Percentiles rank a stretch among this genome's conserved stretches.
These are phyloP conservation scores for Gymnobelideus leadbeateri DNA, from an alignment of 2,113 vertebrate genomes.

Conservation along the genomic window DNA sequence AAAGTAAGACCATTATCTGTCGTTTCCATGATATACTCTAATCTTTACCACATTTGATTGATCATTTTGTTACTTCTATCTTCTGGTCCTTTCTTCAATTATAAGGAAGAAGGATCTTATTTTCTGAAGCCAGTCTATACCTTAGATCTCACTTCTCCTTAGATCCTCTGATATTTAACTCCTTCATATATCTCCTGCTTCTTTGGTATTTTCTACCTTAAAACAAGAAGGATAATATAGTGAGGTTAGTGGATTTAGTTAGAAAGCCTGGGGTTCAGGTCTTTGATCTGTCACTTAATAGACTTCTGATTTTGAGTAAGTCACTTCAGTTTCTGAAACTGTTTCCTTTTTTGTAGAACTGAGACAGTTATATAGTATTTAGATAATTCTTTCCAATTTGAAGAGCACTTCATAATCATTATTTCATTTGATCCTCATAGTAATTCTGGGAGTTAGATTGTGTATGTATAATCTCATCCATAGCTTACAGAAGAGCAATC, in stretches of 20 bases:
- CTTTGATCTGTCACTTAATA: neutral
- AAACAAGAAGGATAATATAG: neutral
- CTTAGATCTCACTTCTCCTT: neutral
- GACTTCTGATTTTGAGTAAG: neutral
- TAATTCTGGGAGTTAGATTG: neutral
- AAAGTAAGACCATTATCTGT: neutral
- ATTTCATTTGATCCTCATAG: neutral
- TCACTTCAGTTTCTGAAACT: neutral
- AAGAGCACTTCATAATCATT: neutral
- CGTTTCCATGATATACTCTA: slow-evolving; percentile 22
- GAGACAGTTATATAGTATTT: neutral
- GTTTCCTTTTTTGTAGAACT: neutral
- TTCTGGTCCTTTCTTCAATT: slow-evolving; percentile 11
- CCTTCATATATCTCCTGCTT: neutral
- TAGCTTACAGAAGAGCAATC: neutral
- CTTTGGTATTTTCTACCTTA: neutral
- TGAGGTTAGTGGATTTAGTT: neutral
- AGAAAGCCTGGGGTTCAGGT: neutral
- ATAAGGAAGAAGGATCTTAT: neutral
- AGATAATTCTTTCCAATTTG: neutral
- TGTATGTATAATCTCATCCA: neutral
- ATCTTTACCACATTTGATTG: neutral
- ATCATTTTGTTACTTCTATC: neutral
- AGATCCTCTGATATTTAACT: slow-evolving; percentile 1
- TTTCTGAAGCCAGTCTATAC: neutral